Base-by-base conservation (phyloP, 2,113 vertebrate genomes). In the Xiphias gladius region DNA sequence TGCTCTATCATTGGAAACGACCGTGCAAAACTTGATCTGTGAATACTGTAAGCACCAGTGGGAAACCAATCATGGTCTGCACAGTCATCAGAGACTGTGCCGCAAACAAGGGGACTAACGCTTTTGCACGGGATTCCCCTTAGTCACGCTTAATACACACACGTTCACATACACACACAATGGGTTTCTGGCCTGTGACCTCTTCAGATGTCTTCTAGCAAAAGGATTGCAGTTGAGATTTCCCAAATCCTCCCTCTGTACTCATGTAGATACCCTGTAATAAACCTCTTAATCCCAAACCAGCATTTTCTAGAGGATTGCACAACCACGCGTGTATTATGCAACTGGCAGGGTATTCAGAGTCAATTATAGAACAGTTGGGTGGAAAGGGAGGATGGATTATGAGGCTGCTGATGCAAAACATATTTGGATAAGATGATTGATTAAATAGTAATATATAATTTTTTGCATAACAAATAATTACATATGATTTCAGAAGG, bases 271-370 rank as follows among this genome's bases (percentile, higher is more conserved):
- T 83, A 85, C 63, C 72, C 87, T 32, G 62, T 80, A 69, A 88
- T 81, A 89, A 89, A 79, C 66, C 84, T 84, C 67, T 82, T 89
- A 88, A 91, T 90, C 91, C 88, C 78, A 90, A 79, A 83, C 70
- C 67, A 63, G 85, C 66, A 72, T 91, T 90, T 92, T 86, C 76
- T 76, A 76, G 81, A 84, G 69, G 82, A 62, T 81, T 89, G 83
- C 85, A 86, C 87, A 91, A 88, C 80, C 32, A 63, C 13, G 19
- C 26, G 20, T 9, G 20, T 73, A 64, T 93, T 89, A 91, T 84
- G 87, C 88, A 92, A 93, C 88, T 46, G 48, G 19, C 73, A 37
- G 82, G 54, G 65, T 58, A 66, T 74, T 84, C 63, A 37, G 68
- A 89, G 81, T 80, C 69, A 77, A 62, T 86, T 86, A 77, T 43